A percentile compares a stretch with the other conserved stretches of the same genome.
These are phyloP conservation scores for Alethe diademata DNA, from an alignment of 2,113 vertebrate genomes.

Conservation along the genomic window DNA sequence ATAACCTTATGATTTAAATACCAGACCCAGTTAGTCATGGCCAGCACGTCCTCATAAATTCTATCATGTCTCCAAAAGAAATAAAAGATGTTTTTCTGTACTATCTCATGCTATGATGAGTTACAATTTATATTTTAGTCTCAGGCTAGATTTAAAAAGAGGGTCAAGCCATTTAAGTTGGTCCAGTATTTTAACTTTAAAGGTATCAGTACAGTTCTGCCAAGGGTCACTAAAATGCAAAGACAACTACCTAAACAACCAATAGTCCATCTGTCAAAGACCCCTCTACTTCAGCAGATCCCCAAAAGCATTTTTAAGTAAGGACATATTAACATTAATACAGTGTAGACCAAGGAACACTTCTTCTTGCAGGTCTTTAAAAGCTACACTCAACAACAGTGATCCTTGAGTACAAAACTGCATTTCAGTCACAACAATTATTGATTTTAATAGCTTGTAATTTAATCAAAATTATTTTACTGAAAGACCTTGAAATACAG, in stretches of 20 bases:
- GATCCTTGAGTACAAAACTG: background rate
- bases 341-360: background rate
- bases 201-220: constrained; percentile 9
- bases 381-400: background rate
- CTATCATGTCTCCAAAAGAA: background rate
- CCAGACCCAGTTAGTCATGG: background rate
- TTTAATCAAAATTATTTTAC: background rate
- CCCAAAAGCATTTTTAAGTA: constrained; percentile 47
- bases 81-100: background rate
- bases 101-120: constrained; percentile 19
- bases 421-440: background rate
- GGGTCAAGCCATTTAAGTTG: background rate
- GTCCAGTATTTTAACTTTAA: background rate
- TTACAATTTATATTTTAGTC: background rate
- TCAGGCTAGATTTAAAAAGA: constrained; percentile 37
- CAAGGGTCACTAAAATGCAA: constrained; percentile 46
- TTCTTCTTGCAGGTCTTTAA: background rate
- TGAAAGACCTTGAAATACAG: background rate
- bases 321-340: background rate
- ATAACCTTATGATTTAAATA: background rate
- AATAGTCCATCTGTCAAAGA: constrained; percentile 25
- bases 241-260: constrained; percentile 58
- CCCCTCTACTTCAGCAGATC: background rate
- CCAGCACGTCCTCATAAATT: background rate
- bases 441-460: background rate